Percentiles rank a stretch among this genome's conserved stretches.
phyloP scores from a whole-genome alignment of 2,888 invertebrate genomes.

The Drosophila melanocephala region DNA sequence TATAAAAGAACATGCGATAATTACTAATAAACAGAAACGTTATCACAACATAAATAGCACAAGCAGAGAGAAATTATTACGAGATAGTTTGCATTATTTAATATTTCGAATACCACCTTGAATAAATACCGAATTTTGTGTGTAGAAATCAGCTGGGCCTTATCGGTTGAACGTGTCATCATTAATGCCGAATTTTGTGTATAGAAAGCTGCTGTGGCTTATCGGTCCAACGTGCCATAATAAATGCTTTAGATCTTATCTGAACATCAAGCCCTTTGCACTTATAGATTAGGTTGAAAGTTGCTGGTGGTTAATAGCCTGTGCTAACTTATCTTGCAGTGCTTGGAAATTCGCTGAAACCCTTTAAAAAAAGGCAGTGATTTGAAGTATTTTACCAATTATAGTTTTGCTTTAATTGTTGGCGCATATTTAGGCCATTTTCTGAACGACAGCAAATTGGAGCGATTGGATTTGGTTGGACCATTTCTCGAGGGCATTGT shows the following conservation, averaged over 20 bases:
- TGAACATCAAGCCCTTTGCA: constrained; percentile 3
- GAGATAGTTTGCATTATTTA: neutral
- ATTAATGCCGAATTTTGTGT: neutral
- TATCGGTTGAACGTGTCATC: constrained; percentile 7
- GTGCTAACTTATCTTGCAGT: neutral
- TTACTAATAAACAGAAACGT: neutral
- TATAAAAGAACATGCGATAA: neutral
- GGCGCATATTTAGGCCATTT: constrained; percentile 90
- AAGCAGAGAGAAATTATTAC: neutral
- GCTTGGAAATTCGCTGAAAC: neutral
- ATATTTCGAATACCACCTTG: neutral
- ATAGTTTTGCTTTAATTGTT: constrained; percentile 26
- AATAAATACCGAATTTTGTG: neutral
- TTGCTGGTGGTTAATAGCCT: neutral
- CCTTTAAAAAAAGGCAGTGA: neutral
- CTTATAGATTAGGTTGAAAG: neutral
- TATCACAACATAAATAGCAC: neutral
- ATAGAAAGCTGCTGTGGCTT: constrained; percentile 5
- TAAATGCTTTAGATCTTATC: constrained; percentile 14
- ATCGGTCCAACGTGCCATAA: constrained; percentile 5
- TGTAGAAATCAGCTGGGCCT: neutral
- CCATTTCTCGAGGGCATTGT: constrained; percentile 98
- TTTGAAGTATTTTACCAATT: constrained; percentile 22
- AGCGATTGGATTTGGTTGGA: constrained; percentile 95
- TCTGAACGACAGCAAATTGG: constrained; percentile 96